A percentile compares a stretch with the other conserved stretches of the same genome.
Evolutionary conservation across 2,113 vertebrate genomes (phyloP).

Genomic region (Trachemys scripta): DNA sequence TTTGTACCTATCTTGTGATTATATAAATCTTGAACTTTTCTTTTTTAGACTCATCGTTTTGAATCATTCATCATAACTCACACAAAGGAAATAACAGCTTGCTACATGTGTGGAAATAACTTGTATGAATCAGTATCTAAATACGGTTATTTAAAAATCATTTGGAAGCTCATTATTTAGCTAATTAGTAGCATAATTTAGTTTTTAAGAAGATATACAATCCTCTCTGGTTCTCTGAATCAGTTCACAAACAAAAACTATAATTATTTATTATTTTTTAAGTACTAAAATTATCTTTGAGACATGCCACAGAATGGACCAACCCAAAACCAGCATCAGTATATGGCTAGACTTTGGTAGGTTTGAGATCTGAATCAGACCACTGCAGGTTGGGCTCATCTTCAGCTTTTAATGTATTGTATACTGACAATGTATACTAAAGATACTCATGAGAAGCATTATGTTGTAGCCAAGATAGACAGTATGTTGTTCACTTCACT

Average conservation of each 20-base stretch:
- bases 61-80: constrained; percentile 63
- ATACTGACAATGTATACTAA: not conserved
- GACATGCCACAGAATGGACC: not conserved
- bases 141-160: constrained; percentile 69
- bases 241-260: constrained; percentile 68
- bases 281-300: constrained; percentile 31
- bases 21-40: constrained; percentile 72
- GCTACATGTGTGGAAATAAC: constrained; percentile 20
- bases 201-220: constrained; percentile 61
- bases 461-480: too few species aligned
- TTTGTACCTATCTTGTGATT: constrained; percentile 51
- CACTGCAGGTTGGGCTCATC: not conserved
- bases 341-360: not conserved
- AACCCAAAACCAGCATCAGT: not conserved
- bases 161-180: constrained; percentile 70
- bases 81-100: constrained; percentile 73
- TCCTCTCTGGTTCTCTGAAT: constrained; percentile 54
- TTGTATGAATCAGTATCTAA: constrained; percentile 74
- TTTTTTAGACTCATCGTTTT: constrained; percentile 70
- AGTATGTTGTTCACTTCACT: not conserved
- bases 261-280: constrained; percentile 59
- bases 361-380: not conserved
- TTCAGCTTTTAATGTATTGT: constrained; percentile 3
- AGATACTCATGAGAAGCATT: too few species aligned
- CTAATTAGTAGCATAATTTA: constrained; percentile 68